Conservation (phyloP, 23 tunicate species). For the Diplosoma virens region DNA sequence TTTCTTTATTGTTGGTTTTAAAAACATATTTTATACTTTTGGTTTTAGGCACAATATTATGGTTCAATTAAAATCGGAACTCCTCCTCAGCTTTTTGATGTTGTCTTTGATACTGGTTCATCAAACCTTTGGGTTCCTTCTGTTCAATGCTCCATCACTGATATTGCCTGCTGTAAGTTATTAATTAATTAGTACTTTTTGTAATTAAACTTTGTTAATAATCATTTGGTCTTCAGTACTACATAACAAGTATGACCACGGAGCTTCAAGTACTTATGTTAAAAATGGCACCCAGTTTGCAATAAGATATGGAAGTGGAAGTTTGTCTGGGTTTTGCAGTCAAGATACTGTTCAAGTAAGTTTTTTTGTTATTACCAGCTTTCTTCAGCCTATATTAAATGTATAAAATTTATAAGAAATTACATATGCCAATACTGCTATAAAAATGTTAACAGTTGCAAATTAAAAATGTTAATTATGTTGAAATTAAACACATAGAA, state of each 20-base stretch:
- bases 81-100: constrained; percentile 76
- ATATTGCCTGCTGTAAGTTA: constrained; percentile 89
- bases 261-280: constrained; percentile 22
- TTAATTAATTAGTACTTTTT: not conserved
- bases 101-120: constrained; percentile 98
- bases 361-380: too few relatives aligned
- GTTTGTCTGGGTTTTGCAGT: constrained; percentile 57
- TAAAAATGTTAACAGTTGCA: too few relatives aligned
- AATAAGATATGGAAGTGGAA: constrained; percentile 59
- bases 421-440: too few relatives aligned
- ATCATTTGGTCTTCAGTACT: constrained; percentile 11
- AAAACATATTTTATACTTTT: too few relatives aligned
- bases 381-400: too few relatives aligned
- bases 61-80: constrained; percentile 89
- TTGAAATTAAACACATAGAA: too few relatives aligned
- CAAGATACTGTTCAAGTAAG: constrained; percentile 25
- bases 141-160: constrained; percentile 58
- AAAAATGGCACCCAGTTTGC: constrained; percentile 52
- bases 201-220: too few relatives aligned
- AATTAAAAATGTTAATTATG: too few relatives aligned
- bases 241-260: constrained; percentile 55
- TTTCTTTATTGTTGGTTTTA: too few relatives aligned
- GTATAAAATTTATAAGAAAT: too few relatives aligned
- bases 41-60: constrained; percentile 95
- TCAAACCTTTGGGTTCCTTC: constrained; percentile 95